Conservation (phyloP, 92 coral and sea anemone genomes). For the Hydrozoanthus gracilis region DNA sequence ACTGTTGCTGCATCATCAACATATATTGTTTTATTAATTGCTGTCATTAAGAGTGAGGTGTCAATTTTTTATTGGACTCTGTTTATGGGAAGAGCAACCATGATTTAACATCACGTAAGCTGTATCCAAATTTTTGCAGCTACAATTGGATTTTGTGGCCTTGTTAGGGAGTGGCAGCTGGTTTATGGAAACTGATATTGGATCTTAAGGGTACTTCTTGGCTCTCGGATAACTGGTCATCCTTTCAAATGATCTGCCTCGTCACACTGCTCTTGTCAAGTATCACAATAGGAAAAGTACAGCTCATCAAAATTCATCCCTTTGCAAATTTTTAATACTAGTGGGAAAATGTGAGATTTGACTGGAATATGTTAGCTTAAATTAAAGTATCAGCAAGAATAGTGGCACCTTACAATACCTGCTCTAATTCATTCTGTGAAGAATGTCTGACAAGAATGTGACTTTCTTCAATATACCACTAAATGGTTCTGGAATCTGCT, state of each 20-base stretch:
- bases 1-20: not conserved
- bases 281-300: no score
- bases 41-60: conserved; percentile 14
- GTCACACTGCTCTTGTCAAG: not conserved
- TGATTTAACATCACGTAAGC: conserved; percentile 16
- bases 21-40: not conserved
- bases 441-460: no score
- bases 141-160: not conserved
- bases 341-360: no score
- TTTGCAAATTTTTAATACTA: no score
- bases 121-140: not conserved
- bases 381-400: no score
- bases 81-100: not conserved
- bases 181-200: conserved; percentile 24
- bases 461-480: no score
- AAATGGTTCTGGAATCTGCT: no score
- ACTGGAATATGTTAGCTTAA: no score
- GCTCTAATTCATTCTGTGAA: no score
- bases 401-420: no score
- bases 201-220: not conserved
- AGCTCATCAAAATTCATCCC: no score
- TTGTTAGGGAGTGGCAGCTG: conserved; percentile 40
- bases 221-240: not conserved
- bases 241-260: not conserved
- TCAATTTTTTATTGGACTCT: conserved; percentile 15